Evolutionary conservation across 1,140 invertebrate genomes (phyloP), one percentile per base, ranked within the genome.

Genomic region (Brachionus paranguensis): DNA sequence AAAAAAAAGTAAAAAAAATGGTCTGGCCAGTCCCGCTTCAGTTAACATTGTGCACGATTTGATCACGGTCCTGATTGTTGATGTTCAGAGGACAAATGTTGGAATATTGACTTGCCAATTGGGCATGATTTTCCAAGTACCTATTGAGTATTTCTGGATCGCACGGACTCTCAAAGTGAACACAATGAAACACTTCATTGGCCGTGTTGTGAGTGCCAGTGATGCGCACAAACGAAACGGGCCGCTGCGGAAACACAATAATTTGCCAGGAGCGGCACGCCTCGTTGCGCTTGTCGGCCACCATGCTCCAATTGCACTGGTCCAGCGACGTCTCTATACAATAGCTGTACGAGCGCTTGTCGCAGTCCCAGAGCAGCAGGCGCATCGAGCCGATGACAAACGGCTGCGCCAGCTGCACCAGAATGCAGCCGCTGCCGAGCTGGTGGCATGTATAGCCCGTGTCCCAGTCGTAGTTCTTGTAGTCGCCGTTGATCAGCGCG

Each of bases 371-470:
- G 74, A 99, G 90, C 60, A 99, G 89, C 86, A 99, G 90, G 86
- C 93, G 93, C 91, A 98, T 93, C 7, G 95, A 96, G 68, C 93
- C 93, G 78, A 99, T 92, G 85, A 97, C 92, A 89, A 97, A 99
- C 1, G 97, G 97, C 90, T 99, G 97, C 20, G 95, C 95, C 84
- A 99, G 91, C 90, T 98, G 96, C 83, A 99, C 93, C 85, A 96
- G 92, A 87, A 99, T 98, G 85, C 93, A 92, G 41, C 97, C 96
- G 86, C 94, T 96, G 85, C 96, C 96, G 50, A 99, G 91, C 90
- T 99, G 97, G 91, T 99, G 97, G 89, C 96, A 99, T 2, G 96
- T 99, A 89, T 99, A 99, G 68, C 97, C 96, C 85, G 93, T 95
- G 89, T 99, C 96, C 96, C 96, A 99, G 91, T 99, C 96, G 90